Base-by-base conservation (phyloP, 2,797 vertebrate genomes). In the Echiichthys vipera region DNA sequence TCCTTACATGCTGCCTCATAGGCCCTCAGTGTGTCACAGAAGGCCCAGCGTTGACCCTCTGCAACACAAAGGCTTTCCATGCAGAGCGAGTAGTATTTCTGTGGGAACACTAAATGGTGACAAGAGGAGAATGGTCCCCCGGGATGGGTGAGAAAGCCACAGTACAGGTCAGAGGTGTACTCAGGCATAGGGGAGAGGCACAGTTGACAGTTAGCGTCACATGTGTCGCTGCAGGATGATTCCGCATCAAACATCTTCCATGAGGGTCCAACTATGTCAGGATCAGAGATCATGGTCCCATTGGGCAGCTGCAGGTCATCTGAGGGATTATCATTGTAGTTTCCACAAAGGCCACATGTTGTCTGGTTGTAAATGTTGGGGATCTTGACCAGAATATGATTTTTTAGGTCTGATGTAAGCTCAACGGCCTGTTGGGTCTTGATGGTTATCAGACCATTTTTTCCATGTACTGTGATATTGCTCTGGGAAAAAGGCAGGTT, bases 1-100 rank as follows among this genome's bases (percentile, higher is more conserved):
- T 12, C 57, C 20, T 84, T 83, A 36, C 90, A 90, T 34, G 84
- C 70, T 15, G 57, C 47, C 7, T 80, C 65, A 5, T 83, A 86
- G 5, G 47, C 67, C 62, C 68, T 49, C 10, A 87, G 56, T 15
- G 29, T 22, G 0, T 71, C 42, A 30, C 88, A 88, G 22, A 90
- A 37, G 3, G 6, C 10, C 30, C 17, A 22, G 37, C 0, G 40
- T 15, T 65, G 63, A 1, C 65, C 77, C 1, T 25, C 1, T 5
- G 39, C 54, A 34, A 40, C 8, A 37, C 74, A 88, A 39, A 90
- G 63, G 17, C 65, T 80, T 3, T 22, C 25, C 25, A 91, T 66
- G 27, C 77, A 88, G 25, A 78, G 63, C 0, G 78, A 56, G 8
- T 84, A 59, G 64, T 80, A 78, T 55, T 69, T 72, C 6, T 46